Conservation (phyloP, 2,113 vertebrate species). For the Gorilla gorilla region DNA sequence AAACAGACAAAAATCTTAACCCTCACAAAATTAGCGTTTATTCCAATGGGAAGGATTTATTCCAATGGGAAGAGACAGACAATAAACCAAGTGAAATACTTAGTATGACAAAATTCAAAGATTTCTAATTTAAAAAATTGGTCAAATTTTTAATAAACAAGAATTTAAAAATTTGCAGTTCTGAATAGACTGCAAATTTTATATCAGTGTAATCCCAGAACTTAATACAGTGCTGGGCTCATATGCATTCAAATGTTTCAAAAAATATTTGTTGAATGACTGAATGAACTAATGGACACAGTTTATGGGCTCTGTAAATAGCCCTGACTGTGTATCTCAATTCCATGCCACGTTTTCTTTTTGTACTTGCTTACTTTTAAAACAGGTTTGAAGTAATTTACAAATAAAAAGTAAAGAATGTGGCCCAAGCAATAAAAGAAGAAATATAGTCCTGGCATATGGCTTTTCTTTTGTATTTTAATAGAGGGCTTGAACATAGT, state of each 20-base stretch:
- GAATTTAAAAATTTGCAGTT: neutral
- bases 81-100: neutral
- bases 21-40: neutral
- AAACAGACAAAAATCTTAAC: neutral
- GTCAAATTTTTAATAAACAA: conserved; percentile 28
- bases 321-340: neutral
- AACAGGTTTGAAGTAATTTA: neutral
- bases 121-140: neutral
- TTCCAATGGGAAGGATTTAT: neutral
- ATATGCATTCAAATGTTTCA: neutral
- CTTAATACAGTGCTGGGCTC: neutral
- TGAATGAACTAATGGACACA: neutral
- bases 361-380: neutral
- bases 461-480: neutral
- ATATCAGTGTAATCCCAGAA: neutral
- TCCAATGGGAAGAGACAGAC: neutral
- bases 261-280: neutral
- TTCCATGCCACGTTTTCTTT: neutral
- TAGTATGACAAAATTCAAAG: neutral
- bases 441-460: neutral
- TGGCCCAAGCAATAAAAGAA: neutral
- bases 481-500: neutral
- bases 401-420: neutral
- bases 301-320: neutral
- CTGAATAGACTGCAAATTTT: neutral